Base-by-base conservation (phyloP, 1,140 invertebrate species). In the Hyles vespertilio region DNA sequence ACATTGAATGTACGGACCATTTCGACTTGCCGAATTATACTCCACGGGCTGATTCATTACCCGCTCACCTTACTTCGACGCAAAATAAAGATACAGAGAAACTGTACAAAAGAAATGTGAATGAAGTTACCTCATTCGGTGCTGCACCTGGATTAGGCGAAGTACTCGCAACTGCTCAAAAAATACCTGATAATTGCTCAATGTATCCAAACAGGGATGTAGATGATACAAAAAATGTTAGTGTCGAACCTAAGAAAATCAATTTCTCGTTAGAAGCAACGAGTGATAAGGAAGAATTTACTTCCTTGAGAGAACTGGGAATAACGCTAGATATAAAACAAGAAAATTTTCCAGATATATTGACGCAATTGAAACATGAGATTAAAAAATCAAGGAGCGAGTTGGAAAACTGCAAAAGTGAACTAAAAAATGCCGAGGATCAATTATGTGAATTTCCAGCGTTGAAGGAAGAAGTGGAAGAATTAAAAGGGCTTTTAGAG, bases 381-480 rank as follows among this genome's bases (percentile, higher is more conserved):
- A 84, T 93, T 10, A 86, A 87, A 32, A 82, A 84, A 51, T 79
- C 92, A 3, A 89, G 87, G 66, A 66, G 77, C 4, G 90, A 92
- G 67, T 64, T 93, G 9, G 81, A 90, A 32, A 68, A 63, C 33
- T 93, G 92, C 51, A 90, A 90, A 57, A 71, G 84, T 11, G 81
- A 86, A 45, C 72, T 93, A 6, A 87, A 89, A 58, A 84, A 88
- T 51, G 88, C 87, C 3, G 89, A 91, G 43, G 89, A 91, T 70
- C 88, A 89, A n/a, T 77, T 92, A 5, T 74, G 79, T 4, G 91
- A 92, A 53, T 87, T 92, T 47, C 74, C 84, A 3, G 84, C 82
- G n/a, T 73, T 93, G 33, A 91, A 93, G 73, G 87, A 90, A 63
- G 90, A 92, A 64, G 84, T 92, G 9, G 81, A 91, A 40, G 87